Base-by-base conservation (phyloP, 2,888 invertebrate genomes). In the Drosophila prostipennis region DNA sequence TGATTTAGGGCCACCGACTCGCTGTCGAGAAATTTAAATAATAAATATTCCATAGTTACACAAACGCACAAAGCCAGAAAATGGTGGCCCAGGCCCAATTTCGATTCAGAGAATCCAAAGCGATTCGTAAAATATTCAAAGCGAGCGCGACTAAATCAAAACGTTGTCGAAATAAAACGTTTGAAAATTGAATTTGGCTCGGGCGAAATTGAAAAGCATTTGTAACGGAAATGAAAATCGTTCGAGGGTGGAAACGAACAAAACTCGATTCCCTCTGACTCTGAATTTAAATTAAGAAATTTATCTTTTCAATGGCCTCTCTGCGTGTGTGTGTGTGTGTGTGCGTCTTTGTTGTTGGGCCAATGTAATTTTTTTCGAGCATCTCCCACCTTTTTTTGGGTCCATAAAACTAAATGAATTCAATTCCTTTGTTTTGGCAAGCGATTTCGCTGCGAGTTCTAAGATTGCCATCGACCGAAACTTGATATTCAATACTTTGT, bases 271-370 rank as follows among this genome's bases (percentile, higher is more conserved):
- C 45, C n/a, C 77, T 69, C 80, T 3, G 76, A 71, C 61, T 81
- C 85, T 89, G 85, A 87, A 86, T 86, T 89, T 86, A 86, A 89
- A 86, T 86, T 86, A 86, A 86, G 89, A 89, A 86, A 86, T 86
- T 78, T 87, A 85, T 89, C 89, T 89, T 87, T 79, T 77, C 82
- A 76, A 80, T 86, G 68, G 63, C 69, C 71, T 80, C 74, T 43
- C 59, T 69, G 57, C 46, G 46, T 10, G 32, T 1, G 0, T 34
- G 10, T 63, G 64, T 51, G 64, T 51, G 54, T 60, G 59, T 65
- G 36, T 58, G 57, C 64, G 79, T 72, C 65, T 52, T 64, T 43
- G 49, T 70, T 76, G 82, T 79, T 69, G 67, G 40, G 34, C 61
- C 56, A 61, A 52, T 45, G 65, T 49, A 43, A 46, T 54, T 58